Evolutionary conservation across 2,888 invertebrate species (phyloP).

Genomic region (Campoletis raptor): DNA sequence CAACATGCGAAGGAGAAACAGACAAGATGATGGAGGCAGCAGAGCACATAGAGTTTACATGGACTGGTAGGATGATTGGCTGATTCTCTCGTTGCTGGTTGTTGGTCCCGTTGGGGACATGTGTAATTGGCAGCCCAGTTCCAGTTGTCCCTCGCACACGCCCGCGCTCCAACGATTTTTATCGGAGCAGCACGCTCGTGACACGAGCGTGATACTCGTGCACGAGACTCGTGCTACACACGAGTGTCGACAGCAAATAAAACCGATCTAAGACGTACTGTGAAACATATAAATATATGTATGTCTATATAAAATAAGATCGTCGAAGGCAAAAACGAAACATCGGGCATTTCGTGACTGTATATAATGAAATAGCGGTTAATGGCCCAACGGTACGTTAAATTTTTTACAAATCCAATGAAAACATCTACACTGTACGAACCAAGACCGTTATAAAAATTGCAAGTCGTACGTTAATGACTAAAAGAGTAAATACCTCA

Average conservation of each 20-base stretch:
- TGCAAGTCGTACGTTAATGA: neutral
- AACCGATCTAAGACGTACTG: constrained; percentile 13
- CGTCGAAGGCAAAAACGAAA: neutral
- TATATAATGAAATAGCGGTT: neutral
- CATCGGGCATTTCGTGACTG: neutral
- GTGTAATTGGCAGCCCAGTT: constrained; percentile 70
- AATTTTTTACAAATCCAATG: neutral
- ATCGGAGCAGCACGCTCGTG: constrained; percentile 67
- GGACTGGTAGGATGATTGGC: constrained; percentile 44
- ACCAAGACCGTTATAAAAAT: neutral
- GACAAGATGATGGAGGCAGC: constrained; percentile 5
- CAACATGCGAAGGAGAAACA: constrained; percentile 12
- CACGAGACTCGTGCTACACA: constrained; percentile 67
- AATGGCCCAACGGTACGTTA: neutral
- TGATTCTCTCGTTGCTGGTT: constrained; percentile 27
- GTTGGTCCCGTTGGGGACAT: constrained; percentile 61
- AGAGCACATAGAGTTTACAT: neutral
- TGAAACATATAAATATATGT: neutral
- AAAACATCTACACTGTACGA: neutral
- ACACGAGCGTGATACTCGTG: constrained; percentile 69
- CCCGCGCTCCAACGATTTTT: constrained; percentile 59
- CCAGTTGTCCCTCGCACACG: constrained; percentile 61
- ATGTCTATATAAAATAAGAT: neutral
- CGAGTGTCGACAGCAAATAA: constrained; percentile 22
- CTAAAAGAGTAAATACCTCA: neutral